These are phyloP conservation scores for Apis laboriosa DNA, from an alignment of 1,140 invertebrate genomes.

Conservation along the genomic window DNA sequence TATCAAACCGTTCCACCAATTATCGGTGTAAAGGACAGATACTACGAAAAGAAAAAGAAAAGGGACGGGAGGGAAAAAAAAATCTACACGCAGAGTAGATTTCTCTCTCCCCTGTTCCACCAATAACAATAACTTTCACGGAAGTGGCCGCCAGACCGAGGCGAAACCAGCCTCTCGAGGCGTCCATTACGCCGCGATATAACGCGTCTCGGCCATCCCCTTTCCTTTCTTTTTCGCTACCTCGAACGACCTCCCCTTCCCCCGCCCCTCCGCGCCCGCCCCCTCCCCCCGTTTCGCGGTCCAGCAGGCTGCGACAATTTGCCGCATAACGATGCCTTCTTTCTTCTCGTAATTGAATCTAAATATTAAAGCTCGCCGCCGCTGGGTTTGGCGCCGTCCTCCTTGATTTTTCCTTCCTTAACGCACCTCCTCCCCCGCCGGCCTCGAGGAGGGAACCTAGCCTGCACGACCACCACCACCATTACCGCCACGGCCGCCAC, in stretches of 20 bases:
- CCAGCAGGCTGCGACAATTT: slow-evolving; percentile 70
- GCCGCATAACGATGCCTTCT: slow-evolving; percentile 73
- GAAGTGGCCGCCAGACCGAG: slow-evolving; percentile 17
- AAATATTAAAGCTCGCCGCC: slow-evolving; percentile 74
- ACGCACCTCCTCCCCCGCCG: slow-evolving; percentile 1
- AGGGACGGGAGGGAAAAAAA: neutral
- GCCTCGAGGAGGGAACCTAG: neutral
- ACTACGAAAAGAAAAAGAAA: neutral
- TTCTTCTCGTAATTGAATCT: slow-evolving; percentile 78
- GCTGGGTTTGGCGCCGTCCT: slow-evolving; percentile 68
- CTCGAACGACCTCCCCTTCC: no score
- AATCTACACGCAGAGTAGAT: neutral
- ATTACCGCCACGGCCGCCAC: slow-evolving; percentile 43
- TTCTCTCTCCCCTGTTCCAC: neutral
- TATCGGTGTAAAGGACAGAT: no score
- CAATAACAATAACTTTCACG: slow-evolving; percentile 48
- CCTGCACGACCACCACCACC: neutral
- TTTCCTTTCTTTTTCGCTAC: neutral
- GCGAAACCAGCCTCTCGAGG: slow-evolving; percentile 4
- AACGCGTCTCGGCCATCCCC: slow-evolving; percentile 14
- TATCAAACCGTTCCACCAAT: no score
- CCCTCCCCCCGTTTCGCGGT: slow-evolving; percentile 23
- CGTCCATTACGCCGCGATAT: slow-evolving; percentile 48
- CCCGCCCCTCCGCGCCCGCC: neutral
- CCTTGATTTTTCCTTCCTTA: slow-evolving; percentile 68